These are phyloP conservation scores for Cercopithecus mona DNA, from an alignment of 2,113 vertebrate species.

Conservation along the genomic window DNA sequence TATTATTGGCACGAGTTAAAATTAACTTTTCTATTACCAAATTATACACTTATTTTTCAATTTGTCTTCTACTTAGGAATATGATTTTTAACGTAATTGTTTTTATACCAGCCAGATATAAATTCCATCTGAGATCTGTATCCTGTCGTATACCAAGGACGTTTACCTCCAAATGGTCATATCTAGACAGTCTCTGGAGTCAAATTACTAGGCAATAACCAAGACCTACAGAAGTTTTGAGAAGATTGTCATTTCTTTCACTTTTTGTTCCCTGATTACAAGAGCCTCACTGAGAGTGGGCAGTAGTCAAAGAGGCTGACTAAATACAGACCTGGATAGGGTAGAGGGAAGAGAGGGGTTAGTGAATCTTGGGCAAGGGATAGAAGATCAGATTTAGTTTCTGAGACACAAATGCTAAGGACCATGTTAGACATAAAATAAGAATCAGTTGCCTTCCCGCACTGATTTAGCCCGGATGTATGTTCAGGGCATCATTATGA, in stretches of 20 bases:
- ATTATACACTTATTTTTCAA: not conserved
- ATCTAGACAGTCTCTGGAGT: not conserved
- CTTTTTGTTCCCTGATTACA: not conserved
- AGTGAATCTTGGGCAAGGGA: not conserved
- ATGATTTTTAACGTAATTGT: not conserved
- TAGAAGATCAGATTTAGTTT: not conserved
- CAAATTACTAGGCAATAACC: not conserved
- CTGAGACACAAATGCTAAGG: not conserved
- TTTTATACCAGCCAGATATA: not conserved
- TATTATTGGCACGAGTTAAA: not conserved
- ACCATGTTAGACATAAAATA: not conserved
- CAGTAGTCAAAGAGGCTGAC: not conserved
- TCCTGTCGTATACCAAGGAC: not conserved
- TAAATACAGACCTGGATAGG: not conserved
- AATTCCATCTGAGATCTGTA: not conserved
- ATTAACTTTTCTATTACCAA: not conserved
- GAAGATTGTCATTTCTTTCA: not conserved
- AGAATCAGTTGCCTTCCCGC: not conserved
- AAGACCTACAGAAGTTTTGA: not conserved
- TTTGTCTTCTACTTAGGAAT: not conserved
- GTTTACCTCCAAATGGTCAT: not conserved
- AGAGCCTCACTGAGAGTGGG: not conserved
- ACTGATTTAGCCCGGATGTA: not conserved
- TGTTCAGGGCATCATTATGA: not conserved
- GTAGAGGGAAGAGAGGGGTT: not conserved